Evolutionary conservation across 2,888 invertebrate genomes (phyloP).

Genomic region (Arge pagana): DNA sequence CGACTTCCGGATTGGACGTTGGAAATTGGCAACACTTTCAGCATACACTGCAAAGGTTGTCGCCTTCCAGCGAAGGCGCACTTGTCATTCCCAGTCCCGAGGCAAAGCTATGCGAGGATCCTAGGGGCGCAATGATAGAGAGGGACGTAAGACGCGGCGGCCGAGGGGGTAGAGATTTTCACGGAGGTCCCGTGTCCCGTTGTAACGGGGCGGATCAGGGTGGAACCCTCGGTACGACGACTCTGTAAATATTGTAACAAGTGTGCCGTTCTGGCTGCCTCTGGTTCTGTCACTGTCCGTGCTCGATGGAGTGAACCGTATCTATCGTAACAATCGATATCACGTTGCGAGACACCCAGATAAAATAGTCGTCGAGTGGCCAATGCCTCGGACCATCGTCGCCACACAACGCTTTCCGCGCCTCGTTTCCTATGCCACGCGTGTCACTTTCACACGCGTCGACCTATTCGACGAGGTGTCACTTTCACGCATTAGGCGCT

Average conservation of each 20-base stretch:
- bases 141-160: conserved; percentile 10
- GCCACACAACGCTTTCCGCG: neutral
- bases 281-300: no score
- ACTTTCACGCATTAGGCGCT: conserved; percentile 2
- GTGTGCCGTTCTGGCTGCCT: conserved; percentile 41
- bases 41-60: no score
- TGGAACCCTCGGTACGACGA: conserved; percentile 32
- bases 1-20: no score
- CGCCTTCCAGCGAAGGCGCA: no score
- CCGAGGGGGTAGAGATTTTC: no score
- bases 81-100: conserved; percentile 49
- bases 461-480: no score
- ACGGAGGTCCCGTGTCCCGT: conserved; percentile 2
- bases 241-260: conserved; percentile 58
- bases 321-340: conserved; percentile 15
- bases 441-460: conserved; percentile 1
- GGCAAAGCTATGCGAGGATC: no score
- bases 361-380: conserved; percentile 16
- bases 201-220: neutral
- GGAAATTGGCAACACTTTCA: no score
- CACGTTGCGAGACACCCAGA: neutral
- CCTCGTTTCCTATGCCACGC: neutral
- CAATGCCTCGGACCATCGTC: conserved; percentile 19
- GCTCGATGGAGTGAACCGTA: no score
- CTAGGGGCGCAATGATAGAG: conserved; percentile 31